Conservation (phyloP, 2,888 invertebrate species). For the Melangyna quadrimaculata region DNA sequence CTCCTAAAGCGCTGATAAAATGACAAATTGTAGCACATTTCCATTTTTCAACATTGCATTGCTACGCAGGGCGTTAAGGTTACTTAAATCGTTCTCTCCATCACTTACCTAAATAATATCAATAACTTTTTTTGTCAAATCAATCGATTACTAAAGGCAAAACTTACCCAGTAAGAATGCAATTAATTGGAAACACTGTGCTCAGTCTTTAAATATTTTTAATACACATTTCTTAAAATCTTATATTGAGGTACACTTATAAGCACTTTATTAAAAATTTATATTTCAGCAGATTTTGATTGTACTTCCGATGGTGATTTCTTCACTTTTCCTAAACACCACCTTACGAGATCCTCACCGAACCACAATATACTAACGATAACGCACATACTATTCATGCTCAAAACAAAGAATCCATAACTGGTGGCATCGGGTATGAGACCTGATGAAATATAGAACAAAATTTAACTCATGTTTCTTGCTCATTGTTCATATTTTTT, state of each 20-base stretch:
- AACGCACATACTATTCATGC: conserved; percentile 25
- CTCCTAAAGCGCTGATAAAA: no score
- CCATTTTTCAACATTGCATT: no score
- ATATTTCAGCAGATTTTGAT: neutral
- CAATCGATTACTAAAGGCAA: no score
- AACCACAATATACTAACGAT: conserved; percentile 1
- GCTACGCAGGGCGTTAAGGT: no score
- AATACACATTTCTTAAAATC: neutral
- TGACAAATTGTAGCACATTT: no score
- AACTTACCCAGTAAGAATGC: no score
- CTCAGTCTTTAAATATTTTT: neutral
- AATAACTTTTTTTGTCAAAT: no score
- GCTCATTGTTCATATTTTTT: neutral
- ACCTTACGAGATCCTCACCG: neutral
- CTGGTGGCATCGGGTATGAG: conserved; percentile 76
- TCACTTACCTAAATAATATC: no score
- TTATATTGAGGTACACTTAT: neutral
- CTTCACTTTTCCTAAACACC: neutral
- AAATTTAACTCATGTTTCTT: no score
- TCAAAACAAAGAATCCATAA: conserved; percentile 69
- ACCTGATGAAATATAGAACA: no score
- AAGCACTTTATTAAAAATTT: neutral
- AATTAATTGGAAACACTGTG: no score
- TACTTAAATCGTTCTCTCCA: no score
- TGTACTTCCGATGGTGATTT: neutral